Base-by-base conservation (phyloP, 2,888 invertebrate species). In the Bimastos eiseni region DNA sequence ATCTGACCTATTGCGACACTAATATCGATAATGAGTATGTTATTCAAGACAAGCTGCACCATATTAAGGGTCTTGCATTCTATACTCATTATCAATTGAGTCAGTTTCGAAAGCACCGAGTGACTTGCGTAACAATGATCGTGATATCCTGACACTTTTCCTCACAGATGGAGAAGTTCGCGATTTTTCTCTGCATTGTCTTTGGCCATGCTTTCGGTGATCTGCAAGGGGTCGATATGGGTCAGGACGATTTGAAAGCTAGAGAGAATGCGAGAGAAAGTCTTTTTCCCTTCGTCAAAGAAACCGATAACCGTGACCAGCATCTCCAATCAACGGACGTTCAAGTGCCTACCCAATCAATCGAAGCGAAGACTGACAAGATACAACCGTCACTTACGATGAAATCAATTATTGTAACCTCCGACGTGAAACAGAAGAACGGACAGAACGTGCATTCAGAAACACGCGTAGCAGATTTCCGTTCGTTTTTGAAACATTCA, bases 171-270 rank as follows among this genome's bases (percentile, higher is more conserved):
- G 24, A 49, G 49, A 49, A 21, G 70, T 70, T 70, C n/a, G n/a
- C 70, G 70, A n/a, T 70, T 70, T 70, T n/a, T 70, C 70, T 70
- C 70, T 70, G 70, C 70, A 8, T 70, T n/a, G 70, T 8, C 70
- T n/a, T n/a, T 70, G 70, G 70, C n/a, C 70, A n/a, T 70, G 70
- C n/a, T 70, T 70, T 70, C 70, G 70, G 70, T 70, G 70, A 70
- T n/a, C 70, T 70, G n/a, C 30, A 70, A 70, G 6, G n/a, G n/a
- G n/a, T n/a, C 4, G 70, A 70, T 30, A n/a, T 70, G 30, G 11
- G 70, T 70, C 30, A 70, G n/a, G n/a, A 70, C n/a, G 70, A 70
- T 70, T n/a, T 70, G 70, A 70, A 70, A 70, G 70, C n/a, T 21
- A 24, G 49, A 49, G 49, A 49, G 70, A 13, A 70, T n/a, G n/a